These are phyloP conservation scores for Zoanthus solanderi DNA, from an alignment of 92 coral and sea anemone genomes.

Conservation along the genomic window DNA sequence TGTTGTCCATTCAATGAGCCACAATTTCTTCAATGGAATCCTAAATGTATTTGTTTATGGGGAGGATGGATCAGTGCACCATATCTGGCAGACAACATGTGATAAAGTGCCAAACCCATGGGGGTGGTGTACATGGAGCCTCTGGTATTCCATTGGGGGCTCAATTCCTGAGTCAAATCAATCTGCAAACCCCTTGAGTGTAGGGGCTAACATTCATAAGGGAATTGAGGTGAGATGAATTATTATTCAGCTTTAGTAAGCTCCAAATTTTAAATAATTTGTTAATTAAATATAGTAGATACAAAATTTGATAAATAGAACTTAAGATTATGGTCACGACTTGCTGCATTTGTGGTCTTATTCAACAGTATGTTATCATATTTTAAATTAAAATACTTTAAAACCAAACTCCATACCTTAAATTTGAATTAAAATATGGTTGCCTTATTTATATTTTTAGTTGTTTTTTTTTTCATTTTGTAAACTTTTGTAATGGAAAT, in stretches of 20 bases:
- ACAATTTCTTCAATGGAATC: constrained; percentile 77
- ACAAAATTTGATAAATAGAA: too few relatives aligned
- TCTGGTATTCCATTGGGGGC: constrained; percentile 81
- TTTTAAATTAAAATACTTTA: too few relatives aligned
- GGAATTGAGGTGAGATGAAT: constrained; percentile 79
- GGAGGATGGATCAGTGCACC: constrained; percentile 80
- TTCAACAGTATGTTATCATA: too few relatives aligned
- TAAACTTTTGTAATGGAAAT: neutral
- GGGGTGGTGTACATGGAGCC: constrained; percentile 98
- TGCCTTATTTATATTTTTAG: neutral
- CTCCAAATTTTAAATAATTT: too few relatives aligned
- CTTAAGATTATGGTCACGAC: too few relatives aligned
- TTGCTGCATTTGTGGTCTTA: too few relatives aligned
- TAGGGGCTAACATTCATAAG: constrained; percentile 82
- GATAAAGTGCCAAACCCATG: constrained; percentile 96
- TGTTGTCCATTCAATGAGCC: constrained; percentile 84
- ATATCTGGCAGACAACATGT: constrained; percentile 93
- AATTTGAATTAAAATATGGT: too few relatives aligned
- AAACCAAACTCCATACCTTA: too few relatives aligned
- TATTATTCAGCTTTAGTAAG: neutral
- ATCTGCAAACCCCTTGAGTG: constrained; percentile 78
- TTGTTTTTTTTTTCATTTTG: neutral
- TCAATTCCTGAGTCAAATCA: constrained; percentile 62
- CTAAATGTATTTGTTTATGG: constrained; percentile 83
- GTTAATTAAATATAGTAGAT: too few relatives aligned